Evolutionary conservation across 2,797 vertebrate genomes (phyloP).

Genomic region (Helostoma temminkii): DNA sequence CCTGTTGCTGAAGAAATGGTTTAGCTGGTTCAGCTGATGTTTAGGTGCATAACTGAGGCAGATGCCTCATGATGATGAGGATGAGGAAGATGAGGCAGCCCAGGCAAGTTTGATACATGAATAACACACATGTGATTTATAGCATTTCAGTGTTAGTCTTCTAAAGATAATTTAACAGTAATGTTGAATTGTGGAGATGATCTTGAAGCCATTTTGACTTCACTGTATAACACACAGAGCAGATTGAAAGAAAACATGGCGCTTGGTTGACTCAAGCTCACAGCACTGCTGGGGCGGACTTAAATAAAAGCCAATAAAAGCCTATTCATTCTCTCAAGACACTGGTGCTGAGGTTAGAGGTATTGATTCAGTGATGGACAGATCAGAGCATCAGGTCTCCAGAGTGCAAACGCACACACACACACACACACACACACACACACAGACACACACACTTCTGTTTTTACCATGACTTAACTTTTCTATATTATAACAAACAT

Average conservation of each 20-base stretch:
- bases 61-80: no score
- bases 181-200: no score
- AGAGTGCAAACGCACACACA: slow-evolving; percentile 29
- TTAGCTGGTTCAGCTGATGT: no score
- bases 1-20: no score
- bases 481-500: not conserved
- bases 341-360: slow-evolving; percentile 15
- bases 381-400: slow-evolving; percentile 40
- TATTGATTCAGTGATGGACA: slow-evolving; percentile 67
- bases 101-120: not conserved
- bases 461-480: not conserved
- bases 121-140: not conserved
- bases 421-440: slow-evolving; percentile 22
- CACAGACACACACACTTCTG: slow-evolving; percentile 21
- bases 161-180: not conserved
- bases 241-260: not conserved
- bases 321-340: slow-evolving; percentile 39
- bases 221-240: not conserved
- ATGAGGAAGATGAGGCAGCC: not conserved
- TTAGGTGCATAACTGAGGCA: not conserved
- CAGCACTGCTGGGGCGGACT: not conserved
- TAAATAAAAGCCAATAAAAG: slow-evolving; percentile 15
- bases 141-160: not conserved
- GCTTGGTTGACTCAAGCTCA: not conserved
- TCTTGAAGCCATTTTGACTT: not conserved